A percentile compares a stretch with the other conserved stretches of the same genome.
These are phyloP conservation scores for Equus quagga DNA, from an alignment of 2,113 vertebrate genomes.

Conservation along the genomic window DNA sequence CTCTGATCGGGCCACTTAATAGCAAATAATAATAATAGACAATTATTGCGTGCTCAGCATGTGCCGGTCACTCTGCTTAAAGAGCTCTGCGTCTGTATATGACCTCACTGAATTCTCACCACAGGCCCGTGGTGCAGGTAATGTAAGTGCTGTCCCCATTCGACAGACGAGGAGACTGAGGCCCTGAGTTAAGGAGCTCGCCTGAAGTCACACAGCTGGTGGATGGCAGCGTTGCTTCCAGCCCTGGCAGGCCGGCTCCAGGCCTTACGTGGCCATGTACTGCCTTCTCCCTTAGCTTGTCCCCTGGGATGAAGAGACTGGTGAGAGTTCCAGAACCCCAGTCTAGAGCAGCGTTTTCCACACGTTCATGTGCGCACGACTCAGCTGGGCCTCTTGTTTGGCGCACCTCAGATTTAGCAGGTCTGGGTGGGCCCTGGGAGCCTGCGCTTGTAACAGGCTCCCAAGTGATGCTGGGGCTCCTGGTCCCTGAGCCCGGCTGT, in stretches of 20 bases:
- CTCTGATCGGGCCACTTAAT: neutral
- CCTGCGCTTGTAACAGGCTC: accelerated
- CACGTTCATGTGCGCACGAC: accelerated
- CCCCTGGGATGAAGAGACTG: neutral
- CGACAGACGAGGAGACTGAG: neutral
- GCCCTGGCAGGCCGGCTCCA: neutral
- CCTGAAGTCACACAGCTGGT: no score
- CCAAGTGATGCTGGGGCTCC: accelerated
- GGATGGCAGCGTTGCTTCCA: neutral
- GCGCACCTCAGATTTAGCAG: neutral
- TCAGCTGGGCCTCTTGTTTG: neutral
- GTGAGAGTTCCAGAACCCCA: neutral
- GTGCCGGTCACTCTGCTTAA: no score
- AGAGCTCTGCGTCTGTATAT: accelerated
- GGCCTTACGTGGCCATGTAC: accelerated
- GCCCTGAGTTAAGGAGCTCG: neutral
- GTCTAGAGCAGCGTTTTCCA: neutral
- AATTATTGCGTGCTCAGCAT: accelerated
- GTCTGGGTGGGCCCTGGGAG: neutral
- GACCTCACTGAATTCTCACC: neutral
- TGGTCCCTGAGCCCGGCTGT: neutral
- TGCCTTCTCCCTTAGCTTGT: neutral
- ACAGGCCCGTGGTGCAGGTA: neutral
- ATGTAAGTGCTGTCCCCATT: neutral
- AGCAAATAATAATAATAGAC: neutral